Base-by-base conservation (phyloP, 2,797 vertebrate genomes). In the Buceros bicornis region DNA sequence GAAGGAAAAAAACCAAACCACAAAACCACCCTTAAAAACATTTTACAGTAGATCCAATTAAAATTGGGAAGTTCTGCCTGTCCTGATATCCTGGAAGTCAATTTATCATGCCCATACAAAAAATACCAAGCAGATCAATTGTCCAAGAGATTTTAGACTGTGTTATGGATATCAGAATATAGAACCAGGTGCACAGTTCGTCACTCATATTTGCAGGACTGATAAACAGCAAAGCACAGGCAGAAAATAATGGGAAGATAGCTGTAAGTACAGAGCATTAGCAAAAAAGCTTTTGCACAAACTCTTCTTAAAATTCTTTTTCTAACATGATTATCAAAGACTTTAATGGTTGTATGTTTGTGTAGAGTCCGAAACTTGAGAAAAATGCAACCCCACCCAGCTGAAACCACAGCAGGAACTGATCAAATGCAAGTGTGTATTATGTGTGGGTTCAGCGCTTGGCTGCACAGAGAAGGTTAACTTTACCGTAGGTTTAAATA, bases 351-450 rank as follows among this genome's bases (percentile, higher is more conserved):
- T 81, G 45, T 90, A 42, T 57, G 95, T 95, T 91, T 89, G 82
- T 71, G 31, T 4, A 82, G 42, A 33, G 35, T 84, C 82, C 77
- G 83, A 95, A 84, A 87, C 87, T 71, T 72, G 64, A 91, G 90
- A 87, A 91, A 93, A 95, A 90, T 53, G 67, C 29, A 53, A 95
- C 97, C 43, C 95, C 97, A 97, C 97, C 97, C 97, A 97, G 71
- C 71, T 82, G 82, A 95, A 97, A 96, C 97, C 97, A 96, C 96
- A 96, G 82, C 88, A 79, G 87, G 82, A 95, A 95, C 87, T 72
- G 92, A 95, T 86, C 85, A 88, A 86, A 95, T 7, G 5, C 64
- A 84, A 91, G 83, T 11, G 31, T 35, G 8, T 60, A 88, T n/a
- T 35, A 89, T 90, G 51, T 87, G 88, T 73, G 74, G 62, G 73